Evolutionary conservation across 1,140 invertebrate species (phyloP).

Genomic region (Trichomalopsis sarcophagae): DNA sequence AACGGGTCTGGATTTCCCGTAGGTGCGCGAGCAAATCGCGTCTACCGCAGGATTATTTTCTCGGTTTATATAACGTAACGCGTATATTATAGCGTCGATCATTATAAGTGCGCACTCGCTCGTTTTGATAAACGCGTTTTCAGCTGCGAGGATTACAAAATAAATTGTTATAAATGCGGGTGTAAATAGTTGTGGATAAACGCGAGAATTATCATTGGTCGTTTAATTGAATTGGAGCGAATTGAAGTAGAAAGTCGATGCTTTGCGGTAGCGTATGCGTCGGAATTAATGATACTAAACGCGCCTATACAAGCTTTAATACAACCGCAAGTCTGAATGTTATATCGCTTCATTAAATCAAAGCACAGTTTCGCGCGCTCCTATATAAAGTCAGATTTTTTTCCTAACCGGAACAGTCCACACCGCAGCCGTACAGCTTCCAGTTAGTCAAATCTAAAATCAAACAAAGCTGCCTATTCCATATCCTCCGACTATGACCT

Average conservation of each 20-base stretch:
- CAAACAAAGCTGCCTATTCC: not conserved
- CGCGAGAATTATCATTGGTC: too few relatives aligned
- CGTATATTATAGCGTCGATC: too few relatives aligned
- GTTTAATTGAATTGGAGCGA: too few relatives aligned
- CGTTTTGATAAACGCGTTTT: slow-evolving; percentile 2
- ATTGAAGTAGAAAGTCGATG: not conserved
- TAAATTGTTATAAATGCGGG: not conserved
- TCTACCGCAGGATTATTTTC: not conserved
- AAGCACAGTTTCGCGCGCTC: too few relatives aligned
- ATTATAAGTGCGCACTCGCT: not conserved
- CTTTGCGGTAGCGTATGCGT: too few relatives aligned
- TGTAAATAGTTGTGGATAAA: too few relatives aligned
- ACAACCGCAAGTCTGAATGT: too few relatives aligned
- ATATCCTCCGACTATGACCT: not conserved
- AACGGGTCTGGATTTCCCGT: slow-evolving; percentile 17
- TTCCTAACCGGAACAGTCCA: not conserved
- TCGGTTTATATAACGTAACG: not conserved
- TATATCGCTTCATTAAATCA: too few relatives aligned
- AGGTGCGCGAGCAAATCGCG: not conserved
- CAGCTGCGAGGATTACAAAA: slow-evolving; percentile 3
- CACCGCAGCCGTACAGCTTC: not conserved
- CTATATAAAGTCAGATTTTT: too few relatives aligned
- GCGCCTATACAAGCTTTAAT: too few relatives aligned
- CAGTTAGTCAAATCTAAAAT: not conserved
- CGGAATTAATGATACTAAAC: too few relatives aligned